phyloP scores from a whole-genome alignment of 2,888 invertebrate species.

The Chrysolina oricalcia region DNA sequence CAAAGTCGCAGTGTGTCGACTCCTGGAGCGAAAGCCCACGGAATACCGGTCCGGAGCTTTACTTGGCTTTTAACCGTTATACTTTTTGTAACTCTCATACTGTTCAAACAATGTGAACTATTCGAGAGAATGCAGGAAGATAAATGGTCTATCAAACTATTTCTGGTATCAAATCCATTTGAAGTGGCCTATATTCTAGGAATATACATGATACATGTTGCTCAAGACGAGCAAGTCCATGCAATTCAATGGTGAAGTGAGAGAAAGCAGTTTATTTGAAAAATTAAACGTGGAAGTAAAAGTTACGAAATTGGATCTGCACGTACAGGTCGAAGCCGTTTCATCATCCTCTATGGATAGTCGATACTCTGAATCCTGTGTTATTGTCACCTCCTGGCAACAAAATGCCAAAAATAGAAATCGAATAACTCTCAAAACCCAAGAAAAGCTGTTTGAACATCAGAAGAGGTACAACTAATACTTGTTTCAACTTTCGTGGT shows the following conservation, averaged over 20 bases:
- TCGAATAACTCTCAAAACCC: too few species aligned
- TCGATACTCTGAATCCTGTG: too few species aligned
- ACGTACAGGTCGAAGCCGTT: too few species aligned
- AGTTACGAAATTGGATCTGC: too few species aligned
- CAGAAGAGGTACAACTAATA: too few species aligned
- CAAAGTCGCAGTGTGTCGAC: constrained; percentile 70
- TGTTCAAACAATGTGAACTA: constrained; percentile 28
- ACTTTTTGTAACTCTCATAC: constrained; percentile 19
- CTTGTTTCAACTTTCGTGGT: too few species aligned
- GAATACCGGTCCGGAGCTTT: constrained; percentile 59
- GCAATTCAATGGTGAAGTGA: not conserved
- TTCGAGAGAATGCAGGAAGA: constrained; percentile 1
- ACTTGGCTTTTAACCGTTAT: constrained; percentile 39
- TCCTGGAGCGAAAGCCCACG: constrained; percentile 67
- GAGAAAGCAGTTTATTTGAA: too few species aligned
- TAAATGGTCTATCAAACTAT: constrained; percentile 2
- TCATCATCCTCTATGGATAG: too few species aligned
- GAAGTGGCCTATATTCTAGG: not conserved
- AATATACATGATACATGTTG: not conserved
- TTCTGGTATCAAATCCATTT: constrained; percentile 6
- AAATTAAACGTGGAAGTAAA: too few species aligned
- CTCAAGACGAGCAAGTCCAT: not conserved
- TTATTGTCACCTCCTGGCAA: too few species aligned
- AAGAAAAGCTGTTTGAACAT: too few species aligned
- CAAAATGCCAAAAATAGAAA: too few species aligned